Evolutionary conservation across 2,797 vertebrate genomes (phyloP), one percentile per base, ranked within the genome.

Genomic region (Crocidura indochinensis): DNA sequence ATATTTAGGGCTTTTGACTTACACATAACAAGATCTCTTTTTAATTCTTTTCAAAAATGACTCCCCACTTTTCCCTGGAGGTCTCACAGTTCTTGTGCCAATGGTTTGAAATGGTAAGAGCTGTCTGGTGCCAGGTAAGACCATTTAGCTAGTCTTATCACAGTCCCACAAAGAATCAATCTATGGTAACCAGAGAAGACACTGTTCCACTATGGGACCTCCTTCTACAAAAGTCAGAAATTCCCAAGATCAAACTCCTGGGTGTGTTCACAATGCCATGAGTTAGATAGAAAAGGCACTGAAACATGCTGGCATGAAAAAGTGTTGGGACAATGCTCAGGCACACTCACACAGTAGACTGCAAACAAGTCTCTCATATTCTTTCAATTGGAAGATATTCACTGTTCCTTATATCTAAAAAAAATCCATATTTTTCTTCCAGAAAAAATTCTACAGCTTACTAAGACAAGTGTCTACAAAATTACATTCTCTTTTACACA

Each of bases 301-400:
- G 68, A 68, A 79, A 64, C 51, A 26, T 1, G 56, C 7, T 1
- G 15, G 10, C 22, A 62, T 29, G 24, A 53, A 75, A 80, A 53
- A 46, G 1, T 29, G 2, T 38, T 46, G 14, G 15, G 56, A 4
- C 19, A 20, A 60, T 6, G 9, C 17, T 77, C 31, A 22, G 65
- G 12, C 68, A 26, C 12, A 17, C 3, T 4, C 17, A 38, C 0
- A 53, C 4, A 10, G 53, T 20, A 26, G 22, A 47, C 15, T 8
- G 38, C 38, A 38, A 38, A 38, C 22, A 49, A 44, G 31, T n/a
- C n/a, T 31, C 46, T 88, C 29, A 29, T 65, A 31, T 8, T 68
- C 73, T 68, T 87, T 75, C 53, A 10, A 10, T 8, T 82, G 29
- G 17, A 77, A 91, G 31, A 86, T 49, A 82, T 62, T 67, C 67